phyloP scores from a whole-genome alignment of 2,797 vertebrate genomes.

The Mallotus villosus region DNA sequence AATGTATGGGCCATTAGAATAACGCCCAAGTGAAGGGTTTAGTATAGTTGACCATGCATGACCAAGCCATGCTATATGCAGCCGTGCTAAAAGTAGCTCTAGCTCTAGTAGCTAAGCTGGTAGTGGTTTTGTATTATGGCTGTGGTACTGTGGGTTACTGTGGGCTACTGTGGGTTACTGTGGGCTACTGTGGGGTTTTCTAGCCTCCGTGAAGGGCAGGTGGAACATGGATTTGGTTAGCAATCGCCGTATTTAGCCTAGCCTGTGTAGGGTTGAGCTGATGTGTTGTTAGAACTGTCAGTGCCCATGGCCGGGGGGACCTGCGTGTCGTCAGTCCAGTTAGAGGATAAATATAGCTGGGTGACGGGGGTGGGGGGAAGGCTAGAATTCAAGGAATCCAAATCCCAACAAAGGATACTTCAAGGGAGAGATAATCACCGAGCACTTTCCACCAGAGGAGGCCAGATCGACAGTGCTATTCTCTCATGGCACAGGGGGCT shows the following conservation, averaged over 20 bases:
- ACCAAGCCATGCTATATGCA: background rate
- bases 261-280: slow-evolving; percentile 38
- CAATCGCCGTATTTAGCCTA: slow-evolving; percentile 65
- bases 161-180: too few species aligned
- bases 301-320: slow-evolving; percentile 42
- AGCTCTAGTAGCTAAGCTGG: slow-evolving; percentile 41
- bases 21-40: background rate
- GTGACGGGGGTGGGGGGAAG: slow-evolving; percentile 26
- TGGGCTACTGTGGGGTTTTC: too few species aligned
- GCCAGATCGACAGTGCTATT: too few species aligned
- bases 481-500: background rate
- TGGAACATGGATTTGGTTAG: slow-evolving; percentile 56
- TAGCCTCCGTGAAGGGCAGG: slow-evolving; percentile 47
- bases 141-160: slow-evolving; percentile 30
- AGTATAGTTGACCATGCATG: background rate
- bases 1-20: too few species aligned
- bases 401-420: slow-evolving; percentile 37
- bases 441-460: too few species aligned
- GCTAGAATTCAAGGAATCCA: slow-evolving; percentile 22
- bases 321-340: slow-evolving; percentile 44
- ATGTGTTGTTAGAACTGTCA: slow-evolving; percentile 47
- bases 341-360: slow-evolving; percentile 63
- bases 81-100: background rate
- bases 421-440: slow-evolving; percentile 4
- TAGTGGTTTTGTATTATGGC: slow-evolving; percentile 14